Conservation (phyloP, 2,797 vertebrate species). For the Perodicticus potto region DNA sequence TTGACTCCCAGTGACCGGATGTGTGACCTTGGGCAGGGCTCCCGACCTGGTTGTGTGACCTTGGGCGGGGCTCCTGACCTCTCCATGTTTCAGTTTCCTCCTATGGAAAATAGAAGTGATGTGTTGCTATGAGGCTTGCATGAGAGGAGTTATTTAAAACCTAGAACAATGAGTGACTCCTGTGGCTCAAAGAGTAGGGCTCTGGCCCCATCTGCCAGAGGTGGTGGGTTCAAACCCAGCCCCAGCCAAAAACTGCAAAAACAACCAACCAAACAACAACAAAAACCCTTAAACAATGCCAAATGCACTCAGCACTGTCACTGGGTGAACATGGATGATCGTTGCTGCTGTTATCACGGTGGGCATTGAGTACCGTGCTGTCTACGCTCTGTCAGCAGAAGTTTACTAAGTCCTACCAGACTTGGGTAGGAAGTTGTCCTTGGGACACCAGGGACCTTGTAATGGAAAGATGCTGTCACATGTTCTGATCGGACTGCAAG, state of each 20-base stretch:
- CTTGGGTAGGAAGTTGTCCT: not conserved
- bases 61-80: not conserved
- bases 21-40: not conserved
- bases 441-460: not conserved
- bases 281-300: not conserved
- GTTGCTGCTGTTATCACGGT: not conserved
- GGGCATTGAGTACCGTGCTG: not conserved
- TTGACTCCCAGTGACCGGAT: not conserved
- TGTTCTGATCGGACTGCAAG: conserved; percentile 15
- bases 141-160: conserved; percentile 27
- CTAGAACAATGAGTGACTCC: not conserved
- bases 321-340: not conserved
- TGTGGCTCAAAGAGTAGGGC: too few species aligned
- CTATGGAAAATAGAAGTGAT: conserved; percentile 14
- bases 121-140: not conserved
- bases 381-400: conserved; percentile 8
- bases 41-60: not conserved
- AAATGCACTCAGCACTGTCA: not conserved
- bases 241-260: too few species aligned
- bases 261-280: too few species aligned
- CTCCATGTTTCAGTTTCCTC: not conserved
- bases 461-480: not conserved
- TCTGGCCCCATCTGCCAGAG: too few species aligned
- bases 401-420: not conserved
- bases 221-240: too few species aligned